These are phyloP conservation scores for Phalera bucephala DNA, from an alignment of 2,888 invertebrate genomes.

Conservation along the genomic window DNA sequence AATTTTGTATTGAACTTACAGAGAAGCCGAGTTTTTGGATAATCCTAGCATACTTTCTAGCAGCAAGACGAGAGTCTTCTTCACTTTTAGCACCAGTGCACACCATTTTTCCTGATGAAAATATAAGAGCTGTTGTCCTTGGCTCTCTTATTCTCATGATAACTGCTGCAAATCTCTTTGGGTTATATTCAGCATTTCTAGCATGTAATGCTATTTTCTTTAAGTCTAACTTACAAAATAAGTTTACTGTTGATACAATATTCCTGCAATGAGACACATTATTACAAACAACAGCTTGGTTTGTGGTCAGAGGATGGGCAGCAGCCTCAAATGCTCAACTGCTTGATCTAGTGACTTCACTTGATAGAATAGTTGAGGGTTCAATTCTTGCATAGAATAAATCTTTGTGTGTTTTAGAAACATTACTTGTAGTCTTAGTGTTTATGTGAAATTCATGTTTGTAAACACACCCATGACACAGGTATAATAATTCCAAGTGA, in stretches of 20 bases:
- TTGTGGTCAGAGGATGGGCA: no score
- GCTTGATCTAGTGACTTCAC: no score
- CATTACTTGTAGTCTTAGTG: no score
- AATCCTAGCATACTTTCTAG: slow-evolving; percentile 92
- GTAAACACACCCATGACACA: no score
- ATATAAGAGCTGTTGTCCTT: slow-evolving; percentile 90
- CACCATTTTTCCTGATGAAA: slow-evolving; percentile 93
- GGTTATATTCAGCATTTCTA: slow-evolving; percentile 99
- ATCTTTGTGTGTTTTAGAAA: no score
- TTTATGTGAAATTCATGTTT: no score
- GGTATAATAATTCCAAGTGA: no score
- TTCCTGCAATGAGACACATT: slow-evolving; percentile 85
- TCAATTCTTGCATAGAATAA: no score
- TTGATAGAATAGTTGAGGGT: no score
- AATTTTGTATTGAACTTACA: slow-evolving; percentile 72
- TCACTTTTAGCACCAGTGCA: slow-evolving; percentile 93
- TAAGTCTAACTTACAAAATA: slow-evolving; percentile 96
- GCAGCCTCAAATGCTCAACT: no score
- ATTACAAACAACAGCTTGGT: no score
- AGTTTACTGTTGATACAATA: slow-evolving; percentile 98
- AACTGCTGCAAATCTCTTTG: slow-evolving; percentile 99
- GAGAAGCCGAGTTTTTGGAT: slow-evolving; percentile 92
- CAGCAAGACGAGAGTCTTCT: slow-evolving; percentile 89
- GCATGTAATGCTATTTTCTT: slow-evolving; percentile 99
- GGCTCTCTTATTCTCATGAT: slow-evolving; percentile 97